Base-by-base conservation (phyloP, 2,888 invertebrate species). In the Eueremaeus valkanovi region DNA sequence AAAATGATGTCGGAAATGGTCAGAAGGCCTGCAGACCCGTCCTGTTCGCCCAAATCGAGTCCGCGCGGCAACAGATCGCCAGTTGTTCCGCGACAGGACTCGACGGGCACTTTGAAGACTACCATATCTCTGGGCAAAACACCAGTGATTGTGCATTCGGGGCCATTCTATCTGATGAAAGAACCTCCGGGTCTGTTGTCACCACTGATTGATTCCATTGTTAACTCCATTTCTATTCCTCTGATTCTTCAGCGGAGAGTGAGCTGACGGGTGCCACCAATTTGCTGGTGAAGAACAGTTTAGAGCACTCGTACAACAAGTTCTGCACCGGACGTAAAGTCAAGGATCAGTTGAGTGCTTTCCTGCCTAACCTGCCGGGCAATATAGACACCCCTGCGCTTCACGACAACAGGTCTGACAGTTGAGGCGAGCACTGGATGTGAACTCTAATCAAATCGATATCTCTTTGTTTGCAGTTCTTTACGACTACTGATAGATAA, bases 91-190 rank as follows among this genome's bases (percentile, higher is more conserved):
- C 89, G 95, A 80, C 95, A 95, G 85, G 96, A 97, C 86, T 95
- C 96, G 78, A 95, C 95, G 80, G 97, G 96, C 82, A 97, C 96
- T 79, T 88, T 97, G 80, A 96, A 96, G 87, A 95, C 96, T 81
- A 97, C 96, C 81, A 97, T 97, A 86, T 93, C 95, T 79, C 87
- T 97, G 80, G 96, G 96, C 81, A 96, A 96, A 85, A 95, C 95
- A 84, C 96, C 97, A 76, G 92, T 95, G 76, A 95, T 97, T 81
- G 93, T 96, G 55, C 79, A 80, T 68, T 78, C 93, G 86, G 96
- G 96, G 82, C 96, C 96, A 81, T 97, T 97, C 86, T 97, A 97
- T 87, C 90, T 97, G 84, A 93, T 96, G 91, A 95, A 94, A 88
- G 95, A 95, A 86, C 92, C 93, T 82, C 93, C 93, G 86, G 90